Base-by-base conservation (phyloP, 2,888 invertebrate genomes). In the Beris chalybata region DNA sequence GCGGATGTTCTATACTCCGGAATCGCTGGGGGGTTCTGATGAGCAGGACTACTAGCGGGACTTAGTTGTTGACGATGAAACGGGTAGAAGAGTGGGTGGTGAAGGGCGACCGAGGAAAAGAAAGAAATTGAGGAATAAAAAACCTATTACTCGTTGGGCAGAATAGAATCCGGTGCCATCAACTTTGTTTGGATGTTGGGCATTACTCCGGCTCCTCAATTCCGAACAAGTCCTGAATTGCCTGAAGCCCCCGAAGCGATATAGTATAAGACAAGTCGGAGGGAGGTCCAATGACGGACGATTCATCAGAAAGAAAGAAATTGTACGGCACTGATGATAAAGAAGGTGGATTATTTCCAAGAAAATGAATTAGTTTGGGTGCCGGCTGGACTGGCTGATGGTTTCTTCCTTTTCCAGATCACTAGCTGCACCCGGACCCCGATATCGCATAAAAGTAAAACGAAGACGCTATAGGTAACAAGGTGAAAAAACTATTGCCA, bases 291-390 rank as follows among this genome's bases (percentile, higher is more conserved):
- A 45, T 44, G 57, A 58, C 11, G 57, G 57, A 58, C 57, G 55
- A 58, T 58, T 58, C 57, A 58, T 58, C 57, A 58, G 57, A 45
- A 58, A 22, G 22, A 58, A 53, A 58, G 32, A 58, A 58, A 58
- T 31, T 59, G 59, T 59, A 31, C 48, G 48, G 31, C 50, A 15
- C 15, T 59, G 59, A 50, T 48, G 50, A 50, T 48, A 59, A 31
- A 59, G 48, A 59, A 59, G 59, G 59, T 59, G 59, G 59, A 59
- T 59, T 59, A 59, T 50, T 59, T 50, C 59, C 48, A 32, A 59
- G 48, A 45, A 59, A 59, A 59, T 59, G 59, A 59, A 59, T 59
- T 59, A 59, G 59, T 59, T 59, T 50, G 57, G 57, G 57, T 58
- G 57, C 57, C 57, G 57, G 57, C 57, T 58, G 57, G 57, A 58